Evolutionary conservation across 2,888 invertebrate genomes (phyloP), one percentile per base, ranked within the genome.

Genomic region (Mesorhabditis belari): DNA sequence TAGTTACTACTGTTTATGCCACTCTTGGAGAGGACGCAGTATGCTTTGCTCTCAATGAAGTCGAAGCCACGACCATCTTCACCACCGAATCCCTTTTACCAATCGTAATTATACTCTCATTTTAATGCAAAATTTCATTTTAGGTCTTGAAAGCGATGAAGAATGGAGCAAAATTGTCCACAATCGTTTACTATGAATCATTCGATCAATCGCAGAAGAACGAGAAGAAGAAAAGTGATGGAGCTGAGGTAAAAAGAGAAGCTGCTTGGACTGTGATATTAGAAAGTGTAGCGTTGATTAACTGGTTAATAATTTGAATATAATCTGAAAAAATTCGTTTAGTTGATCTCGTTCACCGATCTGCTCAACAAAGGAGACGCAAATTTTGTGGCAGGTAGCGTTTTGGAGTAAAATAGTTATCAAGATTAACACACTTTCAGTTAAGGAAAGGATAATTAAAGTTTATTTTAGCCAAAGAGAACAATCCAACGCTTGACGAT

Each of bases 1-100:
- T 85, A 86, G 90, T 96, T 80, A 94, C 94, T 3, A 98, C 96
- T 0, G 89, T 98, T 74, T 98, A 98, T 83, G 91, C 96, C 2
- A 96, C 95, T 0, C 85, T 98, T 17, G 94, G 95, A 35, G 92
- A 94, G 81, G 95, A 96, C 5, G 96, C 94, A 2, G 90, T 98
- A 65, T 88, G 90, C 5, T 94, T 94, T 83, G 94, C 94, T 74
- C 90, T 98, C 80, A 92, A 92, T 82, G 94, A 98, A 85, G 93
- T 96, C 0, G 92, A 94, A 81, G 93, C 92, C 0, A 88, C 89
- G 53, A 89, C 90, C 6, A 90, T 96, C 44, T 90, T 98, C 81
- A 96, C 96, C 21, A 89, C 91, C 28, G 89, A 89, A 82, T 92
- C 93, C 65, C 86, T 96, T 61, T 61, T 69, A n/a, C 67, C 69